phyloP scores from a whole-genome alignment of 2,888 invertebrate species.

The Scelioninae gen. 1 region DNA sequence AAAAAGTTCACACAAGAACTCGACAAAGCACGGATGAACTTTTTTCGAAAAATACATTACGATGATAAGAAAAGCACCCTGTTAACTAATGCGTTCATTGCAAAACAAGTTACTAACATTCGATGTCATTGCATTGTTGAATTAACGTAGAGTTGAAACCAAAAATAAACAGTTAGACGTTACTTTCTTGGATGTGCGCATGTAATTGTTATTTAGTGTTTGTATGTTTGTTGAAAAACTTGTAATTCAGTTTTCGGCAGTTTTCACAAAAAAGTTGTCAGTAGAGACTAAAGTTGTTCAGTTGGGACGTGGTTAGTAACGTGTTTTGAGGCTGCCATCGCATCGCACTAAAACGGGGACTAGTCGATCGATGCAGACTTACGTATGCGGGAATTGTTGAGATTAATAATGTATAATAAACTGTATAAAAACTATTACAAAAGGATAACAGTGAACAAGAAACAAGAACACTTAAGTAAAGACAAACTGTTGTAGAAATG shows the following conservation, averaged over 20 bases:
- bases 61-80: constrained; percentile 50
- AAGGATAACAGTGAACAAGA: constrained; percentile 35
- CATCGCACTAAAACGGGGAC: constrained; percentile 18
- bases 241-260: constrained; percentile 11
- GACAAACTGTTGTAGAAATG: constrained; percentile 56
- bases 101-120: constrained; percentile 58
- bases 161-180: constrained; percentile 16
- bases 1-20: constrained; percentile 13
- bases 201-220: constrained; percentile 46
- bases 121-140: constrained; percentile 30
- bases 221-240: constrained; percentile 47
- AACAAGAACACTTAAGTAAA: constrained; percentile 27
- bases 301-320: constrained; percentile 30
- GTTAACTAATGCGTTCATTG: constrained; percentile 75
- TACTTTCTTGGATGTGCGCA: constrained; percentile 43
- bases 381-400: constrained; percentile 80
- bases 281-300: constrained; percentile 13
- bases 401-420: constrained; percentile 78
- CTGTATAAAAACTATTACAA: constrained; percentile 71
- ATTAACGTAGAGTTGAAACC: constrained; percentile 28
- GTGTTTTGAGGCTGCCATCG: constrained; percentile 25
- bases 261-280: not conserved
- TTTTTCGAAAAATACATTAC: constrained; percentile 23
- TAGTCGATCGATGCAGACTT: constrained; percentile 74
- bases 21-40: constrained; percentile 3